These are phyloP conservation scores for Carassius carassius DNA, from an alignment of 2,113 vertebrate genomes.

Conservation along the genomic window DNA sequence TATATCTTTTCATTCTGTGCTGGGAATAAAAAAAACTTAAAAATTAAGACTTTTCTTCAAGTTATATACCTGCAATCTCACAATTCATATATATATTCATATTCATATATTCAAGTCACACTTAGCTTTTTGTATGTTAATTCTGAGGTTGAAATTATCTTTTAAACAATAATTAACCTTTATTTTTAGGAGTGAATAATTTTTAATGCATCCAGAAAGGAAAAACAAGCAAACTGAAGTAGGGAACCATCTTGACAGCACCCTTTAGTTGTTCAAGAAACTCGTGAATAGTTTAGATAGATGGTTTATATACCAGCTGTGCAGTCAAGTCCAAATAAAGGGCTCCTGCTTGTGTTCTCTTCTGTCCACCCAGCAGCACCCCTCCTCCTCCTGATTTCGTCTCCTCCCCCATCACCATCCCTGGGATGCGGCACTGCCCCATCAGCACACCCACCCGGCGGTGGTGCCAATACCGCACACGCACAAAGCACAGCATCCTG, in stretches of 20 bases:
- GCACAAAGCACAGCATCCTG: constrained; percentile 13
- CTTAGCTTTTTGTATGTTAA: too few relatives aligned
- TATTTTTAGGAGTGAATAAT: neutral
- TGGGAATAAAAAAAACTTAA: too few relatives aligned
- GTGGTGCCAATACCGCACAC: neutral
- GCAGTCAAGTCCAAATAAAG: neutral
- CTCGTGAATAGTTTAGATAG: neutral
- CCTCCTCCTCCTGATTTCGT: neutral
- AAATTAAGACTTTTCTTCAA: too few relatives aligned
- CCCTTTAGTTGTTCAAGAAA: neutral
- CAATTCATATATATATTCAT: too few relatives aligned
- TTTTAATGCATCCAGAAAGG: neutral
- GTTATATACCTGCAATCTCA: too few relatives aligned
- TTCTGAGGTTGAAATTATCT: too few relatives aligned
- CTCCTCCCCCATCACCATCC: constrained; percentile 29
- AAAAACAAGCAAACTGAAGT: neutral
- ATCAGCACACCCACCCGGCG: constrained; percentile 6
- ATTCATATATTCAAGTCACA: too few relatives aligned
- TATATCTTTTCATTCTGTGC: too few relatives aligned
- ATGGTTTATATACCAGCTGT: neutral
- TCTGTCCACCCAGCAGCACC: neutral
- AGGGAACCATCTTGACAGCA: neutral
- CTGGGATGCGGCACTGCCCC: constrained; percentile 24
- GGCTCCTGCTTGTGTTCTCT: neutral
- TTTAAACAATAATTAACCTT: neutral